Base-by-base conservation (phyloP, 2,797 vertebrate genomes). In the Heliangelus exortis region DNA sequence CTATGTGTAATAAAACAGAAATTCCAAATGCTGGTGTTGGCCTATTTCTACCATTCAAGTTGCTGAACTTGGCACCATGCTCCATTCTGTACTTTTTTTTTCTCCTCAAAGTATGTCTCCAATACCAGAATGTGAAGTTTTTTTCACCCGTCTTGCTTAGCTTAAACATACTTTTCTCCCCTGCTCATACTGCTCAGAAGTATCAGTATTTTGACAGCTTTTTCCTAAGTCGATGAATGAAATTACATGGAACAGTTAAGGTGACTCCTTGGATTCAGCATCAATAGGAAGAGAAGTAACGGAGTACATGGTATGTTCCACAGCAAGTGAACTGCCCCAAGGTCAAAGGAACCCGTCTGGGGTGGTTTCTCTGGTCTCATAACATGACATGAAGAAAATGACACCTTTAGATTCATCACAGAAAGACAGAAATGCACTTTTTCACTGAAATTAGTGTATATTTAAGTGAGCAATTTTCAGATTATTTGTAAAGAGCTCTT, bases 1-100 rank as follows among this genome's bases (percentile, higher is more conserved):
- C 61, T 65, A 2, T 34, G 43, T 92, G 51, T 92, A 94, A 87
- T 91, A 93, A 95, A 96, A 39, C 43, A 90, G 67, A 87, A 91
- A 65, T 84, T 75, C 73, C 83, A 81, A 91, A 78, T 72, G 75
- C 82, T 93, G 12, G 81, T 93, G 29, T 77, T 85, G 78, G 82
- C 73, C 78, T 81, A 3, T 91, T 92, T 87, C 67, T 45, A 53
- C 51, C 2, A 0, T 66, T 87, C 16, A 36, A 41, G 72, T 71
- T 69, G 50, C 89, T 68, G 75, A 66, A n/a, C 25, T 62, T 71
- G 84, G 80, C 72, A 48, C 48, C 7, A 3, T 25, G 34, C 36
- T 92, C 54, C 15, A 2, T 19, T 28, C 48, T 73, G 6, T 31
- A 23, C 21, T 48, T 65, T 74, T 68, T 86, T 94, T 68, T 86